Conservation (phyloP, 2,888 invertebrate genomes). For the Tachina lurida region DNA sequence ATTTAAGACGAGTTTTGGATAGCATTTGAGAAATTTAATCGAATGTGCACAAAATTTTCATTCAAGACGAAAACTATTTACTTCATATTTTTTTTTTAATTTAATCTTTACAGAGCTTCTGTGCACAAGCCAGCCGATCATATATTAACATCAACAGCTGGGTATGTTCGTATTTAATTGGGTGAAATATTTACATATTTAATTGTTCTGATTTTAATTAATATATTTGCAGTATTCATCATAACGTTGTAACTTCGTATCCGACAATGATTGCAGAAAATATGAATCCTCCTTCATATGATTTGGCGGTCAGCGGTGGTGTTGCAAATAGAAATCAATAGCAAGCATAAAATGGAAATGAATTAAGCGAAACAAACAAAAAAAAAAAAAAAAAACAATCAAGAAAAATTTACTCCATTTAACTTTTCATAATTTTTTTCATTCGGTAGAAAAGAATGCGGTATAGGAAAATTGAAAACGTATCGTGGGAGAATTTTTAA, state of each 20-base stretch:
- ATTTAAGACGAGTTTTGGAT: no score
- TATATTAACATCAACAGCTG: slow-evolving; percentile 72
- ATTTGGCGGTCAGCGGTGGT: slow-evolving; percentile 75
- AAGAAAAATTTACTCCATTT: no score
- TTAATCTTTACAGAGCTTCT: slow-evolving; percentile 48
- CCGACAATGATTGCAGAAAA: slow-evolving; percentile 73
- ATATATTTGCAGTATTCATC: slow-evolving; percentile 74
- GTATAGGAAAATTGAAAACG: no score
- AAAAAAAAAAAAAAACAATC: no score
- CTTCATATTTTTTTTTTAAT: background rate
- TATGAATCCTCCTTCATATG: slow-evolving; percentile 80
- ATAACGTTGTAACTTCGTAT: slow-evolving; percentile 74
- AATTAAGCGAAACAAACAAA: no score
- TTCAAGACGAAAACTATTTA: no score
- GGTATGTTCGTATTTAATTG: slow-evolving; percentile 73
- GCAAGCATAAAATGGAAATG: no score
- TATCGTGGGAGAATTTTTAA: no score
- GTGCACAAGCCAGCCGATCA: slow-evolving; percentile 72
- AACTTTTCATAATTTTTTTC: no score
- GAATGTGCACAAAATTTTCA: no score
- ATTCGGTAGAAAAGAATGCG: no score
- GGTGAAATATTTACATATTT: background rate
- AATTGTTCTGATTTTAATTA: background rate
- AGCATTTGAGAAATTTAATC: no score
- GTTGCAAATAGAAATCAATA: slow-evolving; percentile 77